These are phyloP conservation scores for Aegithalos caudatus DNA, from an alignment of 2,113 vertebrate species.

Conservation along the genomic window DNA sequence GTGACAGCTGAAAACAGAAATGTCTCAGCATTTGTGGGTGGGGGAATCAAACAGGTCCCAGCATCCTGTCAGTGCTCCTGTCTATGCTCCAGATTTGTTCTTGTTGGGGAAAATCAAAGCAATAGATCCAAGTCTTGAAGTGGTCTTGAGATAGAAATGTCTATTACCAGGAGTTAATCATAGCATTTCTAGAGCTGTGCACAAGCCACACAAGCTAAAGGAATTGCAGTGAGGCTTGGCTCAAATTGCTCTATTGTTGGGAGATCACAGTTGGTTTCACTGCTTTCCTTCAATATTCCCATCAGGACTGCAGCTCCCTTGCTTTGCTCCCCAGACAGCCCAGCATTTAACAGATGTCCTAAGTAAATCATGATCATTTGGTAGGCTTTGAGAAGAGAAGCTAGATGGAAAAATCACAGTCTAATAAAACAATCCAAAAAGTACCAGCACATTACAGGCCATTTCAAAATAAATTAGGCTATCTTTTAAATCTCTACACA, in stretches of 20 bases:
- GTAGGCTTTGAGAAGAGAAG: not conserved
- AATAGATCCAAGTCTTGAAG: not conserved
- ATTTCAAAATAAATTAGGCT: constrained; percentile 32
- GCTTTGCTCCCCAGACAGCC: constrained; percentile 2
- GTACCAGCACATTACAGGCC: not conserved
- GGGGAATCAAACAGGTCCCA: not conserved
- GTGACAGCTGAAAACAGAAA: constrained; percentile 41
- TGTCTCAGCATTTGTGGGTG: not conserved
- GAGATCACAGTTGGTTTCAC: not conserved
- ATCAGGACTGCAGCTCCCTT: constrained; percentile 1
- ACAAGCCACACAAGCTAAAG: not conserved
- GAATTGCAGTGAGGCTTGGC: not conserved
- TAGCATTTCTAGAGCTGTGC: not conserved
- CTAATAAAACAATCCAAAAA: constrained; percentile 5
- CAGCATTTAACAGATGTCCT: constrained; percentile 34
- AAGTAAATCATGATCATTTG: constrained; percentile 33
- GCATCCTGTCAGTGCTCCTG: not conserved
- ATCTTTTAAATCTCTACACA: constrained; percentile 8
- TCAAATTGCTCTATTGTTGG: not conserved
- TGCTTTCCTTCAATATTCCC: constrained; percentile 1
- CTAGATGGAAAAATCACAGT: not conserved
- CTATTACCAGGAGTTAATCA: not conserved
- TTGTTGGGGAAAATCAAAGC: not conserved
- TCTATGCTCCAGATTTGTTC: not conserved
- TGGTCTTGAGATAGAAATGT: not conserved